Percentiles rank a stretch among this genome's conserved stretches.
Conservation (phyloP, 2,797 vertebrate species). For the Lindbergichthys nudifrons region DNA sequence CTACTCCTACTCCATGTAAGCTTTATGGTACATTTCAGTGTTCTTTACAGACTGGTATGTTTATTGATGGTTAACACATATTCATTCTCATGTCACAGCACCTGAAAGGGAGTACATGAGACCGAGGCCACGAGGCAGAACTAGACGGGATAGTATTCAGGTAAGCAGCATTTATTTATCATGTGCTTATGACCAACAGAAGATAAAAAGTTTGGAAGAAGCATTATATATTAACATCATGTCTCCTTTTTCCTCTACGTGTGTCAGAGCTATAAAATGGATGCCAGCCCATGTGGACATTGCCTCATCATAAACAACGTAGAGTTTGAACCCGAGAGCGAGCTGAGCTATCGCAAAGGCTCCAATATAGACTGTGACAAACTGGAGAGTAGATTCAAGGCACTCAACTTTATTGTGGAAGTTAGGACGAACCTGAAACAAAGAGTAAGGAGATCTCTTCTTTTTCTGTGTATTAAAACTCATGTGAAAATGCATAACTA, state of each 20-base stretch:
- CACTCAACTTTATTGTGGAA: constrained; percentile 85
- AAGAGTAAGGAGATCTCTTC: constrained; percentile 75
- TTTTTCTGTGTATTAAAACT: not conserved
- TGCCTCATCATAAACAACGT: constrained; percentile 97
- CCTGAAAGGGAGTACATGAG: constrained; percentile 44
- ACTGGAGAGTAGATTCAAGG: constrained; percentile 86
- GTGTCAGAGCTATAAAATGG: constrained; percentile 89
- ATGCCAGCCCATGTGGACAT: constrained; percentile 85
- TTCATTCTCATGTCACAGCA: constrained; percentile 63
- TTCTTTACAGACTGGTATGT: not conserved
- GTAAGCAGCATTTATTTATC: constrained; percentile 53
- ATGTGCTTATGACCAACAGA: not conserved
- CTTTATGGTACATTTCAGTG: not conserved
- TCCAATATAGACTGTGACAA: constrained; percentile 89
- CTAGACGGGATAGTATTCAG: constrained; percentile 77
- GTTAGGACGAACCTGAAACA: constrained; percentile 85
- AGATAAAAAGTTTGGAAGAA: not conserved
- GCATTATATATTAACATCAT: not conserved
- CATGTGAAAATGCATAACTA: not conserved
- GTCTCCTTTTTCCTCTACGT: not conserved
- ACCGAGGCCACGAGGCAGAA: constrained; percentile 45
- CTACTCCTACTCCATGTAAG: constrained; percentile 73
- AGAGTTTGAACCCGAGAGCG: constrained; percentile 78
- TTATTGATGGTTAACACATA: not conserved
- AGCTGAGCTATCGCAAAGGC: constrained; percentile 81